phyloP scores from a whole-genome alignment of 2,113 vertebrate genomes.

The Myrmecophaga tridactyla region DNA sequence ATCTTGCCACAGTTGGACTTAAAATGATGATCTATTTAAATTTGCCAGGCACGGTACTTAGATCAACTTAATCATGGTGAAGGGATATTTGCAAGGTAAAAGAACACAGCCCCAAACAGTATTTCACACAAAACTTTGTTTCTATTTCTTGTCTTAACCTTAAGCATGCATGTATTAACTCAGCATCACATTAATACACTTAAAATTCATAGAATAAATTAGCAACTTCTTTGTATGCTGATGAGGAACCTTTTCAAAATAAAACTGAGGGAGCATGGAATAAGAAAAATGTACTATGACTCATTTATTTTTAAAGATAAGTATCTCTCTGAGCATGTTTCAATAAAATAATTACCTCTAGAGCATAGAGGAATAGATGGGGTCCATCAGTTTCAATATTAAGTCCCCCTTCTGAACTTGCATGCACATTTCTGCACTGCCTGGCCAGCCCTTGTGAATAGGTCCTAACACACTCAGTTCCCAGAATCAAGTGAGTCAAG shows the following conservation, averaged over 20 bases:
- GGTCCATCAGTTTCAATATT: not conserved
- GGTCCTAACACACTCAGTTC: not conserved
- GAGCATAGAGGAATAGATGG: conserved; percentile 13
- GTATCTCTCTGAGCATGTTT: conserved; percentile 14
- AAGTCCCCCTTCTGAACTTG: not conserved
- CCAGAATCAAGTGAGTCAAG: not conserved
- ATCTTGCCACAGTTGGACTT: conserved; percentile 22
- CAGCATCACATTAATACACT: conserved; percentile 25
- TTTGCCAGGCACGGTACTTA: conserved; percentile 44
- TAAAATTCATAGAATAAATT: conserved; percentile 54
- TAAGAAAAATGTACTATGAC: not conserved
- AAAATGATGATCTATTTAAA: conserved; percentile 55
- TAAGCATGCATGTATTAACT: conserved; percentile 49
- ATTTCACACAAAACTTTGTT: conserved; percentile 11
- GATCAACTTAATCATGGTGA: conserved; percentile 50
- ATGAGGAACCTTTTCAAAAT: conserved; percentile 53
- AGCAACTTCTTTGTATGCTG: conserved; percentile 36
- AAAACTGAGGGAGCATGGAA: conserved; percentile 23
- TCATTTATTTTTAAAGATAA: conserved; percentile 58
- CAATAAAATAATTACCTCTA: conserved; percentile 51
- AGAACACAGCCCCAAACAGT: not conserved
- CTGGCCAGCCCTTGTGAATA: not conserved
- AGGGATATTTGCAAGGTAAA: conserved; percentile 55
- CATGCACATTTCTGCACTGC: not conserved
- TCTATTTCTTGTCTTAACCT: conserved; percentile 44